phyloP scores from a whole-genome alignment of 2,888 invertebrate genomes.

The Arge pagana region DNA sequence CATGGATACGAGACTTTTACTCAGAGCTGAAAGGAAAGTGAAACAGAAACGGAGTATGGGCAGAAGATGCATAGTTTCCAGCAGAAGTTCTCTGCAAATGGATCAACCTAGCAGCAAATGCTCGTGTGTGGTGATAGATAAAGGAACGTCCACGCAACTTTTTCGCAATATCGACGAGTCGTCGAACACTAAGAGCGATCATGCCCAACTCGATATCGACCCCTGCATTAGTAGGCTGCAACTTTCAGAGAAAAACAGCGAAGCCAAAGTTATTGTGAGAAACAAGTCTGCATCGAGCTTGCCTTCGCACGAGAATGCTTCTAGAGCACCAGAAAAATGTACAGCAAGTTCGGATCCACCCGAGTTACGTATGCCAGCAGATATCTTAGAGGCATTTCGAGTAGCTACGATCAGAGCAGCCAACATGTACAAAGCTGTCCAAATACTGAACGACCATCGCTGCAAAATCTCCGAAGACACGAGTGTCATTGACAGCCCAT shows the following conservation, averaged over 20 bases:
- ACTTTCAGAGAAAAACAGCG: background rate
- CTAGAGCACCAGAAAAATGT: no score
- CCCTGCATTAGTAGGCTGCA: background rate
- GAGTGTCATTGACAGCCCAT: no score
- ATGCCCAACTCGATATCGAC: conserved; percentile 12
- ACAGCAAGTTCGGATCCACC: no score
- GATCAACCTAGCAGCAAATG: no score
- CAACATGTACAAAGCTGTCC: conserved; percentile 34
- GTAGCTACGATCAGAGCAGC: conserved; percentile 29
- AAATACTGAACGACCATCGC: conserved; percentile 31
- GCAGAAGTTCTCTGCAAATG: background rate
- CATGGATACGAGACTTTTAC: conserved; percentile 14
- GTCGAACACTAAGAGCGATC: conserved; percentile 3
- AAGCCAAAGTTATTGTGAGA: no score
- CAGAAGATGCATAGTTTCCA: background rate
- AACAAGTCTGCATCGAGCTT: background rate
- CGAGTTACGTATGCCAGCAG: conserved; percentile 24
- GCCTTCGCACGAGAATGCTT: background rate
- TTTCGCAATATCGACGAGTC: background rate
- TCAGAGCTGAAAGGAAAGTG: conserved; percentile 10
- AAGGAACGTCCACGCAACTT: background rate
- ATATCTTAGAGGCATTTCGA: conserved; percentile 30
- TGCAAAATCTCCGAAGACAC: no score
- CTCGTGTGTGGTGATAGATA: background rate
- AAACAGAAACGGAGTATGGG: conserved; percentile 8